Evolutionary conservation across 2,113 vertebrate species (phyloP).

Genomic region (Phylloscopus whistleri): DNA sequence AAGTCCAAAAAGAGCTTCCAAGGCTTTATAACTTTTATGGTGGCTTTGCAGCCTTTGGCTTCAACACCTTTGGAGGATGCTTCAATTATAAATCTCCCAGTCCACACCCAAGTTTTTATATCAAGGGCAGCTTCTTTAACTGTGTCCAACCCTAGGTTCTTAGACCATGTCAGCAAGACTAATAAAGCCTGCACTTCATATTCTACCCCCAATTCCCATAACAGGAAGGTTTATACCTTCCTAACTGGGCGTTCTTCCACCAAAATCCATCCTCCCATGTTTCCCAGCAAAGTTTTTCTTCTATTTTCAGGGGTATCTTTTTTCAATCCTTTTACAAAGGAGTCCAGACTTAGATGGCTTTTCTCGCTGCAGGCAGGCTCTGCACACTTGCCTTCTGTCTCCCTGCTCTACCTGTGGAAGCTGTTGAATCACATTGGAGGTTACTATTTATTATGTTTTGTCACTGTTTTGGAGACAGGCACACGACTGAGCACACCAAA

Average conservation of each 20-base stretch:
- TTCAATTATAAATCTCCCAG: neutral
- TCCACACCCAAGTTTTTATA: neutral
- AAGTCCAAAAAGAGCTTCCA: neutral
- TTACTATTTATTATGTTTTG: neutral
- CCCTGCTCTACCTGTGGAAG: neutral
- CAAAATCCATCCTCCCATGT: neutral
- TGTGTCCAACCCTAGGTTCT: neutral
- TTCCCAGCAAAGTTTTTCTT: neutral
- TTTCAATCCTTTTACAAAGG: neutral
- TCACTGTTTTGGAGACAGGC: neutral
- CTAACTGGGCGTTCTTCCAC: neutral
- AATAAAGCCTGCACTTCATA: neutral
- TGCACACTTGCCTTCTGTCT: neutral
- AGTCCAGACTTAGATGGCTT: neutral
- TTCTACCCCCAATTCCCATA: neutral
- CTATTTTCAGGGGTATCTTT: neutral
- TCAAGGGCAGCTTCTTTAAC: neutral
- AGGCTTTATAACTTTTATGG: neutral
- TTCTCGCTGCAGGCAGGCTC: neutral
- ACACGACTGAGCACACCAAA: neutral
- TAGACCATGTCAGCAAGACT: neutral
- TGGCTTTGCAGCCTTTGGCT: no score
- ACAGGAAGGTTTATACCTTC: neutral
- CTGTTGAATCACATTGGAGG: neutral
- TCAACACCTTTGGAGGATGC: neutral